A percentile compares a stretch with the other conserved stretches of the same genome.
Evolutionary conservation across 2,797 vertebrate species (phyloP).

Genomic region (Myotis vivesi): DNA sequence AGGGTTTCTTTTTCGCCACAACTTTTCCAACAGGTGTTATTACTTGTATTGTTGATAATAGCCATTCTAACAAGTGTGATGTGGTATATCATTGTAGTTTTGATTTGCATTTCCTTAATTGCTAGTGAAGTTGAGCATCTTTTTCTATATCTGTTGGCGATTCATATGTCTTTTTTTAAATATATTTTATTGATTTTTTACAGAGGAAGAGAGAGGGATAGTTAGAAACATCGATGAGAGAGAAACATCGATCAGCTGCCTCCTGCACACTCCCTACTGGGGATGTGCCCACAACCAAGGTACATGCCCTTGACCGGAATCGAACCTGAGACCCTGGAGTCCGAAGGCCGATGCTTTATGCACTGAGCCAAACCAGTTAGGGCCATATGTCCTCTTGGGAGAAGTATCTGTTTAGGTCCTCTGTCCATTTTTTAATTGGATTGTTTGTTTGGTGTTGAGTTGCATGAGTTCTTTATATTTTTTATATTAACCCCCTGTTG

Average conservation of each 20-base stretch:
- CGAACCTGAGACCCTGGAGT: no score
- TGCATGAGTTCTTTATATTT: background rate
- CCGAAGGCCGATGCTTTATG: no score
- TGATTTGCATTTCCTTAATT: background rate
- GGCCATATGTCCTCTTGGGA: background rate
- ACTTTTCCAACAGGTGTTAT: background rate
- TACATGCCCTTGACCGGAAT: no score
- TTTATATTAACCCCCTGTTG: background rate
- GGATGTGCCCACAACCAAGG: no score
- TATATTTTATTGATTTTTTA: no score
- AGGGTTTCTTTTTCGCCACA: background rate
- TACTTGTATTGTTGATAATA: background rate
- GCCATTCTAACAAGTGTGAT: background rate
- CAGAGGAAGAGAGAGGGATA: no score
- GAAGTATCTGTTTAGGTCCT: background rate
- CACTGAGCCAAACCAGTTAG: no score
- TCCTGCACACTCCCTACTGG: no score
- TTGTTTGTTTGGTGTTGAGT: background rate
- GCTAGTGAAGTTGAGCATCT: background rate
- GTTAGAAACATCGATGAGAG: no score
- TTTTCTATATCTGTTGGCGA: background rate
- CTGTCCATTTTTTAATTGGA: background rate
- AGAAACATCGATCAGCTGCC: no score
- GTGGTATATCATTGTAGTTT: background rate
- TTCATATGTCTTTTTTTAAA: background rate